Base-by-base conservation (phyloP, 2,797 vertebrate species). In the Pitangus sulphuratus region DNA sequence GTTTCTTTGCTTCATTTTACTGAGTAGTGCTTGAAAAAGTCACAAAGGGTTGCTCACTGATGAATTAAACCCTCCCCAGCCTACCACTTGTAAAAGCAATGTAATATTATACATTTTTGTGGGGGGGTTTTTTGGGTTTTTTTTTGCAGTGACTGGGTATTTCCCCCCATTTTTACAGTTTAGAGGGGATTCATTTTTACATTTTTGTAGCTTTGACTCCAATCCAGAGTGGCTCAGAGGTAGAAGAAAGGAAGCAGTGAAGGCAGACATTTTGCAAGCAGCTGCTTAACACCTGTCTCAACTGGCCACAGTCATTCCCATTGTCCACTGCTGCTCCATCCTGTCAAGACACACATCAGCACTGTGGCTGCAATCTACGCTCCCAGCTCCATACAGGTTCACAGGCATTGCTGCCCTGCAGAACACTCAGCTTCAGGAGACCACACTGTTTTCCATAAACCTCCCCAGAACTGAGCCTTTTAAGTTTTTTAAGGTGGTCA, bases 91-190 rank as follows among this genome's bases (percentile, higher is more conserved):
- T 10, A 72, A 56, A 77, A 47, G 9, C 0, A 0, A 44, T 19
- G 14, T 3, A 69, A 9, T 10, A 37, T 31, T 51, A 17, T 10
- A 28, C 31, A 8, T 18, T 61, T 25, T 31, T 66, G 54, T 28
- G 21, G n/a, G n/a, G n/a, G n/a, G 9, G 12, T 12, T 57, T 35
- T 44, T 44, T 20, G 3, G 9, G 40, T 50, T 17, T 51, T 7
- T 24, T 88, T 84, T 66, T 25, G 14, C 40, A 78, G 70, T n/a
- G 25, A 84, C 30, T 31, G 12, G 30, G 20, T 71, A 44, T 14
- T 50, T 6, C 0, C 1, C 19, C 22, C 6, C 8, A n/a, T 40
- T 82, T 71, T 65, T 57, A 72, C 2, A 2, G 40, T 15, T 71
- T 58, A 5, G 15, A 22, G 22, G 9, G 3, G 13, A 71, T 48